A percentile compares a stretch with the other conserved stretches of the same genome.
These are phyloP conservation scores for Diarsia rubi DNA, from an alignment of 2,888 invertebrate genomes.

Conservation along the genomic window DNA sequence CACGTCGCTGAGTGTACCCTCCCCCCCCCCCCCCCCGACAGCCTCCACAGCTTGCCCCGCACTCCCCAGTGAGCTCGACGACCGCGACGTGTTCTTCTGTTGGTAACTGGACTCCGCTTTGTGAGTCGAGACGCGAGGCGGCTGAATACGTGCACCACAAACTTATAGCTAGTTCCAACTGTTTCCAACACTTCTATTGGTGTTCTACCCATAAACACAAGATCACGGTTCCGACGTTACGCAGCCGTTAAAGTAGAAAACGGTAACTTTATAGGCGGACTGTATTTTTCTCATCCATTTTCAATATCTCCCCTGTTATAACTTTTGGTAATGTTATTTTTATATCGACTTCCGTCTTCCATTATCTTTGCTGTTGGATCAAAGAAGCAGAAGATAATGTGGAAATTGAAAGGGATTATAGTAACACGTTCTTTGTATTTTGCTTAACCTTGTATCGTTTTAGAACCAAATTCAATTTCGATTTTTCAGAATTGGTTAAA, in stretches of 20 bases:
- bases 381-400: constrained; percentile 17
- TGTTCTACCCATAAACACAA: constrained; percentile 69
- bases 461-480: neutral
- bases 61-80: constrained; percentile 65
- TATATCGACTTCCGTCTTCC: constrained; percentile 7
- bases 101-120: constrained; percentile 79
- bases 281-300: constrained; percentile 39
- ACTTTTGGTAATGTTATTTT: constrained; percentile 40
- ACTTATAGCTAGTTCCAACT: constrained; percentile 65
- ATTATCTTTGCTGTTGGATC: constrained; percentile 13
- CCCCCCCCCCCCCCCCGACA: constrained; percentile 65
- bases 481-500: neutral
- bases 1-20: constrained; percentile 79
- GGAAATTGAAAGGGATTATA: constrained; percentile 2
- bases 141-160: constrained; percentile 73
- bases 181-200: constrained; percentile 63
- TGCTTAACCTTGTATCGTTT: neutral
- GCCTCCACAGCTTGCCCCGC: constrained; percentile 56
- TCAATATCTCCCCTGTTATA: constrained; percentile 41
- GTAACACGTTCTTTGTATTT: neutral
- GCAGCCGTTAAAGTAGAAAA: constrained; percentile 53
- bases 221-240: constrained; percentile 60
- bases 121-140: constrained; percentile 69
- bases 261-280: constrained; percentile 44
- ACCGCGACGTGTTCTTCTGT: constrained; percentile 77